A percentile compares a stretch with the other conserved stretches of the same genome.
phyloP scores from a whole-genome alignment of 2,797 vertebrate genomes.

The Phrynocephalus vlangalii region DNA sequence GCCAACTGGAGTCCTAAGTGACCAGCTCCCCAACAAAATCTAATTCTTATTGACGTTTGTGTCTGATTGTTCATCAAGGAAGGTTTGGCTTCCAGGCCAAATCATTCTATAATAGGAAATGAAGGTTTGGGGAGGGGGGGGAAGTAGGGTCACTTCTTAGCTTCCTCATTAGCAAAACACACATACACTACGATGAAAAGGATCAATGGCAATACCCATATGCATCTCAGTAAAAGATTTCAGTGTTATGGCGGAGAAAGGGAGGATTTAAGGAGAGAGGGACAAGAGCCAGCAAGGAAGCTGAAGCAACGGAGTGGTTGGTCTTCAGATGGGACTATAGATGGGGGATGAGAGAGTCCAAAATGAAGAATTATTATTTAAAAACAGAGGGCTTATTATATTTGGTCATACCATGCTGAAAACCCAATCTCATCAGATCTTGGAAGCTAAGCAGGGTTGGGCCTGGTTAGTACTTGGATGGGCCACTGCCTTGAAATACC shows the following conservation, averaged over 20 bases:
- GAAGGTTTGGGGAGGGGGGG: neutral
- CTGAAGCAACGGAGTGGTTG: neutral
- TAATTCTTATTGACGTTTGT: slow-evolving; percentile 87
- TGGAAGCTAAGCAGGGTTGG: too few species aligned
- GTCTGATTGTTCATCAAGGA: slow-evolving; percentile 83
- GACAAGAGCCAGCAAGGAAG: slow-evolving; percentile 9
- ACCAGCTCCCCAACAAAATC: slow-evolving; percentile 82
- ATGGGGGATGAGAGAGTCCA: slow-evolving; percentile 52
- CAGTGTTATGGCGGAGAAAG: neutral
- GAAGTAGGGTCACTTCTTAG: slow-evolving; percentile 59
- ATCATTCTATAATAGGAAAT: slow-evolving; percentile 76
- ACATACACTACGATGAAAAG: slow-evolving; percentile 50
- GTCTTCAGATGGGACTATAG: slow-evolving; percentile 49
- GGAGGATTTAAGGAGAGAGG: fast-evolving
- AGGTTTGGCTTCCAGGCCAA: slow-evolving; percentile 75
- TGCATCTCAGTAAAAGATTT: slow-evolving; percentile 49
- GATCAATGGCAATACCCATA: slow-evolving; percentile 77
- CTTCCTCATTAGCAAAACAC: slow-evolving; percentile 61
- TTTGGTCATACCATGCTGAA: slow-evolving; percentile 45
- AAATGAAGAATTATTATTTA: slow-evolving; percentile 43
- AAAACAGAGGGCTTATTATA: slow-evolving; percentile 62
- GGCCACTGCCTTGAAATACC: too few species aligned
- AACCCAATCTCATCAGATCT: too few species aligned
- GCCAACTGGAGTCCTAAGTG: slow-evolving; percentile 82
- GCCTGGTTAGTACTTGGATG: too few species aligned